These are phyloP conservation scores for Gopherus evgoodei DNA, from an alignment of 2,113 vertebrate species.

Conservation along the genomic window DNA sequence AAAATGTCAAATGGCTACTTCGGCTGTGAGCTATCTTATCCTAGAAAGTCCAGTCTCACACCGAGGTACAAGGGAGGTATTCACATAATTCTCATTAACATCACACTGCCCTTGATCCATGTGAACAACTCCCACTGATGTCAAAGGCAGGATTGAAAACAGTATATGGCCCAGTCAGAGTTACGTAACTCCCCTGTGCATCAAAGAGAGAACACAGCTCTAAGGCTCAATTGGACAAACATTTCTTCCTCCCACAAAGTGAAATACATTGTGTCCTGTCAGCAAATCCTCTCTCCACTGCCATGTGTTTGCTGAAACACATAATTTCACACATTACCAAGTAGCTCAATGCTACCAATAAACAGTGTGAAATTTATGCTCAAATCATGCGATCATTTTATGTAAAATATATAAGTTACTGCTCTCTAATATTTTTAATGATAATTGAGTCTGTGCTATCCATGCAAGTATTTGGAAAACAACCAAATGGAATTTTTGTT, in stretches of 20 bases:
- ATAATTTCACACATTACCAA: constrained; percentile 61
- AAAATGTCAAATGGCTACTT: background rate
- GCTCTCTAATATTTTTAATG: constrained; percentile 52
- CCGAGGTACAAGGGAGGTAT: background rate
- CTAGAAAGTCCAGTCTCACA: background rate
- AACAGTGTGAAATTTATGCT: constrained; percentile 40
- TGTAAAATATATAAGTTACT: constrained; percentile 50
- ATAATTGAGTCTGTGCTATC: background rate
- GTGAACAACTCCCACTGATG: background rate
- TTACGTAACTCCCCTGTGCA: background rate
- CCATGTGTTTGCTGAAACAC: constrained; percentile 61
- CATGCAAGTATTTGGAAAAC: constrained; percentile 25
- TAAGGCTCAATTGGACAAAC: background rate
- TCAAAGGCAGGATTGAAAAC: background rate
- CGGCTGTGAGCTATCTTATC: background rate
- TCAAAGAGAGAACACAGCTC: background rate
- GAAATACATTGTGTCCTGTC: constrained; percentile 41
- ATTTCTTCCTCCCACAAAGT: constrained; percentile 20
- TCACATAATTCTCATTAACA: background rate
- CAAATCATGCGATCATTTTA: constrained; percentile 65
- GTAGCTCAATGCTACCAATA: constrained; percentile 31
- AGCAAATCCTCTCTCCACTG: constrained; percentile 56
- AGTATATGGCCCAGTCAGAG: background rate
- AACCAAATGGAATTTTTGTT: constrained; percentile 1
- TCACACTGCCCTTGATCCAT: background rate